Base-by-base conservation (phyloP, 2,113 vertebrate genomes). In the Pristiophorus japonicus region DNA sequence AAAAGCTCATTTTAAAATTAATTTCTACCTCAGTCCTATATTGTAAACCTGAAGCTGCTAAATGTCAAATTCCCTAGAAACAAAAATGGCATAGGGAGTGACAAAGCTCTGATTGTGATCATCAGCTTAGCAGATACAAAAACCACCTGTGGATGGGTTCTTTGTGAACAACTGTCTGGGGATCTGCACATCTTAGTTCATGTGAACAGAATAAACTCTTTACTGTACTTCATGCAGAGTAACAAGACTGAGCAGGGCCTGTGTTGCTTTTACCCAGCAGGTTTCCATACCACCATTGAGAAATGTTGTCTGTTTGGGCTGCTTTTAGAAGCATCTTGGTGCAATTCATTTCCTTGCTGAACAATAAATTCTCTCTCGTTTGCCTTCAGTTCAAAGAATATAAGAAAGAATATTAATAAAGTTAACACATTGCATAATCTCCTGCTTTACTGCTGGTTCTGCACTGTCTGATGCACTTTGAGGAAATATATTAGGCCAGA, bases 211-310 rank as follows among this genome's bases (percentile, higher is more conserved):
- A 59, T 95, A 95, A 95, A 95, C 73, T 75, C 59, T 95, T 90
- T 87, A 87, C 94, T 96, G 95, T 95, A 95, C 84, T 22, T 92
- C 96, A 94, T 27, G 94, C 96, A n/a, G 96, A 67, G 95, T 67
- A 63, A 51, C 93, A 95, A 95, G 91, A 95, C 88, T 95, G 87
- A 95, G 84, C 88, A 88, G 38, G 91, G 47, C 95, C 90, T 95
- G 85, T 66, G 95, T 55, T 95, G 47, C 65, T 95, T 95, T 47
- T 30, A 51, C 96, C 34, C 95, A 7, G 96, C 42, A 51, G 85
- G 95, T 73, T 70, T 16, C 95, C 95, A 94, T 95, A 90, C 38
- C 96, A 91, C 87, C 94, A 84, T 59, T 11, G 67, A 59, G 92
- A 67, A 78, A 45, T 95, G n/a, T 45, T 24, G 42, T 81, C 75